Conservation (phyloP, 2,797 vertebrate species). For the Lepidocolaptes lacrymiger region DNA sequence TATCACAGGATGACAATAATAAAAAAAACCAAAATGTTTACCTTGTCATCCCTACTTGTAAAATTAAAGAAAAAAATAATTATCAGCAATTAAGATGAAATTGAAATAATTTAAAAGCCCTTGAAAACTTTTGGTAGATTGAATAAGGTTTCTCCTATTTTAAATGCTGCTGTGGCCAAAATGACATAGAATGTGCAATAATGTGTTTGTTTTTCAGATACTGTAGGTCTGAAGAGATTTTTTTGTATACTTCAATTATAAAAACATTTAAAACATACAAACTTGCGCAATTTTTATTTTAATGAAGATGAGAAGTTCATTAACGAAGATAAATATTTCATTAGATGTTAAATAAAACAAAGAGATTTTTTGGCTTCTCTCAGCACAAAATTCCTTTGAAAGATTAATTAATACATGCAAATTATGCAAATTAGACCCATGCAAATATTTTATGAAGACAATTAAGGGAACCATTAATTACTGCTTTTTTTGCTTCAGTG, state of each 20-base stretch:
- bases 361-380: constrained; percentile 99
- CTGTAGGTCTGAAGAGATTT: constrained; percentile 77
- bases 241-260: constrained; percentile 83
- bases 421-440: constrained; percentile 99
- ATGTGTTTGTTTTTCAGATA: constrained; percentile 79
- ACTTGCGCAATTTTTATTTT: constrained; percentile 98
- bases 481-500: constrained; percentile 99
- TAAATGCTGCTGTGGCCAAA: constrained; percentile 62
- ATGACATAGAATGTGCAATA: constrained; percentile 70
- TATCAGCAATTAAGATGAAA: not conserved
- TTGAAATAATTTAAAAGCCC: not conserved
- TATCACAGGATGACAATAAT: not conserved
- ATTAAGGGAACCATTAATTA: constrained; percentile 99
- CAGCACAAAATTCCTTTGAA: constrained; percentile 99
- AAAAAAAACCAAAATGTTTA: not conserved
- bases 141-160: constrained; percentile 30
- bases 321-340: constrained; percentile 99
- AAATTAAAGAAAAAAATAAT: not conserved
- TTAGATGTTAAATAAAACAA: constrained; percentile 99
- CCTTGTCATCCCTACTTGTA: not conserved
- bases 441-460: constrained; percentile 99
- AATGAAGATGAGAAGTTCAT: constrained; percentile 99
- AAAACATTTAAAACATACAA: constrained; percentile 94
- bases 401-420: constrained; percentile 99
- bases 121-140: constrained; percentile 38